Percentiles rank a stretch among this genome's conserved stretches.
These are phyloP conservation scores for Bhutanitis thaidina DNA, from an alignment of 2,888 invertebrate genomes.

Conservation along the genomic window DNA sequence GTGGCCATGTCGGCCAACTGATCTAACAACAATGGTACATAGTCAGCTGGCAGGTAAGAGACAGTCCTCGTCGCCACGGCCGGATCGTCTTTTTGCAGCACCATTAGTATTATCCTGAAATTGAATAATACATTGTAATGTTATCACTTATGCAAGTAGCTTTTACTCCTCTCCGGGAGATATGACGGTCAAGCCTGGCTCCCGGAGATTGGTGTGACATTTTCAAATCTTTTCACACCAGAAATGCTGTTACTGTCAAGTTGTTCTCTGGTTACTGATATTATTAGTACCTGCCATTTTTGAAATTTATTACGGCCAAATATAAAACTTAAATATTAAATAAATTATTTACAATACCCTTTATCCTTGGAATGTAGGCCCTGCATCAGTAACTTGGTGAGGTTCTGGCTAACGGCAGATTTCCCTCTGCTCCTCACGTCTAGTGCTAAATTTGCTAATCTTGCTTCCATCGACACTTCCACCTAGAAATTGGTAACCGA, in stretches of 20 bases:
- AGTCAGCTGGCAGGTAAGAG: slow-evolving; percentile 86
- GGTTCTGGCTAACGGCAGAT: slow-evolving; percentile 81
- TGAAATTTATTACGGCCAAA: no score
- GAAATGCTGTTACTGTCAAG: no score
- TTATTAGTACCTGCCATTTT: no score
- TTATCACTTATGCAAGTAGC: no score
- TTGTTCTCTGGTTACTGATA: no score
- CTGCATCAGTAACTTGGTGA: slow-evolving; percentile 89
- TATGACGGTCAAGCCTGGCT: no score
- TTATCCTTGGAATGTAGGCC: slow-evolving; percentile 92
- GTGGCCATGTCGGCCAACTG: slow-evolving; percentile 85
- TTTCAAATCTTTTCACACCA: no score
- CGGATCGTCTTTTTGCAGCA: slow-evolving; percentile 84
- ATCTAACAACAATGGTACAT: slow-evolving; percentile 85
- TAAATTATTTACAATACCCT: slow-evolving; percentile 49
- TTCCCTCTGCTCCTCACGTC: slow-evolving; percentile 68
- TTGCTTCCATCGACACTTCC: slow-evolving; percentile 90
- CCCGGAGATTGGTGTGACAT: no score
- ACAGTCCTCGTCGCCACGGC: slow-evolving; percentile 87
- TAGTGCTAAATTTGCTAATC: slow-evolving; percentile 89
- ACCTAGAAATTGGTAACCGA: slow-evolving; percentile 38
- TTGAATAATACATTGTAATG: background rate
- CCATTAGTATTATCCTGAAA: slow-evolving; percentile 83
- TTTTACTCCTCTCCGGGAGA: no score
- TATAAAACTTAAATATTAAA: no score